A percentile compares a stretch with the other conserved stretches of the same genome.
These are phyloP conservation scores for Tridacna gigas DNA, from an alignment of 2,888 invertebrate genomes.

Conservation along the genomic window DNA sequence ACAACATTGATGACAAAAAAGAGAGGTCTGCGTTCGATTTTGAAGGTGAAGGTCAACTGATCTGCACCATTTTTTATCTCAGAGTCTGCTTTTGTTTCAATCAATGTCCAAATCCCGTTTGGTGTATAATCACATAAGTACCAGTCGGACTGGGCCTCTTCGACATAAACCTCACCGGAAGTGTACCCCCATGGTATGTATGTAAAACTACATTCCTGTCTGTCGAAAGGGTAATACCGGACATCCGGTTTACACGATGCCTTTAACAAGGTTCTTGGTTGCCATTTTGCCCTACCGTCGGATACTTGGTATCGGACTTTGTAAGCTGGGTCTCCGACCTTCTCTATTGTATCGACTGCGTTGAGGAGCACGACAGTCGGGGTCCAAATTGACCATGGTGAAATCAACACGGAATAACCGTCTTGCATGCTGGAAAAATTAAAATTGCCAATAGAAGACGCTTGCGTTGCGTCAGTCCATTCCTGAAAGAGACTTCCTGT, in stretches of 20 bases:
- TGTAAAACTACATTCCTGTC: slow-evolving; percentile 41
- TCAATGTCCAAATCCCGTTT: slow-evolving; percentile 42
- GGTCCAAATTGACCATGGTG: slow-evolving; percentile 39
- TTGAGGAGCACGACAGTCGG: slow-evolving; percentile 44
- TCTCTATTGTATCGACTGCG: slow-evolving; percentile 31
- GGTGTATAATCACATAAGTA: slow-evolving; percentile 32
- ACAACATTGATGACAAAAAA: slow-evolving; percentile 42
- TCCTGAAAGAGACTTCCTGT: slow-evolving; percentile 38
- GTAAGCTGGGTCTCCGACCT: slow-evolving; percentile 31
- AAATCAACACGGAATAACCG: slow-evolving; percentile 41
- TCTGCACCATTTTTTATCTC: slow-evolving; percentile 18
- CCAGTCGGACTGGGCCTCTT: slow-evolving; percentile 34
- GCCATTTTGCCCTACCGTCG: slow-evolving; percentile 45
- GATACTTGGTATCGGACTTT: slow-evolving; percentile 35
- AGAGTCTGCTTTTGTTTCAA: slow-evolving; percentile 15
- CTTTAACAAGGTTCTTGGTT: slow-evolving; percentile 37
- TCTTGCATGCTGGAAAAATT: slow-evolving; percentile 12
- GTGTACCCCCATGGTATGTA: slow-evolving; percentile 46
- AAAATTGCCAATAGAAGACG: slow-evolving; percentile 32
- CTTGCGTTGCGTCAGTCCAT: slow-evolving; percentile 38
- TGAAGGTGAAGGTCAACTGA: slow-evolving; percentile 33
- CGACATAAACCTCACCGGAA: slow-evolving; percentile 30
- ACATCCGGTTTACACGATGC: slow-evolving; percentile 46
- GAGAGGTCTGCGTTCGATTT: slow-evolving; percentile 36
- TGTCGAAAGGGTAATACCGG: slow-evolving; percentile 50